Evolutionary conservation across 2,113 vertebrate genomes (phyloP).

Genomic region (Macrotus californicus): DNA sequence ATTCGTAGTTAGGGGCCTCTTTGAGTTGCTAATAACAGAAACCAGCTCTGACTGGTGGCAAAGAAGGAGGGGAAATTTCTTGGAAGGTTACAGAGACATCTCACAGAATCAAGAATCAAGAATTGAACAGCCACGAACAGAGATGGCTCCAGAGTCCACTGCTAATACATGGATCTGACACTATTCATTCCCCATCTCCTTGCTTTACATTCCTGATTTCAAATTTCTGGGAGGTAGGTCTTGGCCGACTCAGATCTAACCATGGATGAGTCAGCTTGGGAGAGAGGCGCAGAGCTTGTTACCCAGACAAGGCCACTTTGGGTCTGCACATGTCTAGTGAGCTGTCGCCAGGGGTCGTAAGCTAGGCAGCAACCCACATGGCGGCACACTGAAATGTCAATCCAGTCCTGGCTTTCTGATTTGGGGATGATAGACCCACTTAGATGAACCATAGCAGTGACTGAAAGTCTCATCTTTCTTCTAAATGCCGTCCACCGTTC

Average conservation of each 20-base stretch:
- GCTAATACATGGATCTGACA: not conserved
- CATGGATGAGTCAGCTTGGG: not conserved
- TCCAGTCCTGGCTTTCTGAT: not conserved
- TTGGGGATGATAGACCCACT: not conserved
- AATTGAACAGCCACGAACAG: not conserved
- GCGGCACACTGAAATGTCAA: not conserved
- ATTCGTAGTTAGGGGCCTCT: slow-evolving; percentile 20
- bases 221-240: not conserved
- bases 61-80: slow-evolving; percentile 27
- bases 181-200: not conserved
- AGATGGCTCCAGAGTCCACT: not conserved
- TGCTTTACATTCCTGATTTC: not conserved
- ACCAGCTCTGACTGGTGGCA: slow-evolving; percentile 13
- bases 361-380: not conserved
- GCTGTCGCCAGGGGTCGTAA: not conserved
- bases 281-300: not conserved
- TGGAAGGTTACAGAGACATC: not conserved
- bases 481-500: not conserved
- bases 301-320: not conserved
- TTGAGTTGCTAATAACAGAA: slow-evolving; percentile 56
- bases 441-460: not conserved
- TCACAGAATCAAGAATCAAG: not conserved
- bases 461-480: not conserved
- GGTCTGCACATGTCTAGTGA: not conserved
- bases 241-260: not conserved